These are phyloP conservation scores for Nasonia giraulti DNA, from an alignment of 1,140 invertebrate genomes.

Conservation along the genomic window DNA sequence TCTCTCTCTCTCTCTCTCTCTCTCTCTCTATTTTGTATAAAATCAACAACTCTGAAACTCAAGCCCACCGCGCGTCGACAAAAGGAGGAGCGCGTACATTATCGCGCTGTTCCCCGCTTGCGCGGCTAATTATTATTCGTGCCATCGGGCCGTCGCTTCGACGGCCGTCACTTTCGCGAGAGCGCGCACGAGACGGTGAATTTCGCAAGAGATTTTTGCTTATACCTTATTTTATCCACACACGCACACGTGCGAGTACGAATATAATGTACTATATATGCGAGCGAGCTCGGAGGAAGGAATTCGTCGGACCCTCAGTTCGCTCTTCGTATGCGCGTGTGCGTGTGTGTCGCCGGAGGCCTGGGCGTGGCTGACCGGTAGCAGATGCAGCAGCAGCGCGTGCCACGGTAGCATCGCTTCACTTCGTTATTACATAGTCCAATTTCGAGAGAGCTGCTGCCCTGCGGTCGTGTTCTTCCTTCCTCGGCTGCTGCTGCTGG, in stretches of 20 bases:
- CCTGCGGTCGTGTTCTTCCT: conserved; percentile 36
- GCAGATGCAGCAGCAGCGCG: conserved; percentile 49
- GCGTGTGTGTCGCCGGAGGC: conserved; percentile 59
- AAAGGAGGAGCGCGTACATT: background rate
- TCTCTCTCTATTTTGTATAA: no score
- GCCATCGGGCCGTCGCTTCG: conserved; percentile 35
- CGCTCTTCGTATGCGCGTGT: background rate
- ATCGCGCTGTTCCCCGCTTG: background rate
- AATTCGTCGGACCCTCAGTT: background rate
- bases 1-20: no score
- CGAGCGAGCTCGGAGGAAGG: background rate
- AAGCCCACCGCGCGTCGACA: background rate
- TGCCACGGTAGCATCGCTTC: conserved; percentile 42
- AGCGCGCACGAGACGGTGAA: background rate
- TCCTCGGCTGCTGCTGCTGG: background rate
- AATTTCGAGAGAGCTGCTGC: conserved; percentile 56
- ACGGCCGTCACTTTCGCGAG: conserved; percentile 10
- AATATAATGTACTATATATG: background rate
- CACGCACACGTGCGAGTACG: no score
- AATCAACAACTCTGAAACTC: background rate
- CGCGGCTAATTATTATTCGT: conserved; percentile 37
- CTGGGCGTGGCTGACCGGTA: conserved; percentile 67
- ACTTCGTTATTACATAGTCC: conserved; percentile 54
- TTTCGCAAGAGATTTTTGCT: no score
- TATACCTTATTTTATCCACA: no score